Evolutionary conservation across 2,888 invertebrate species (phyloP), one percentile per base, ranked within the genome.

Genomic region (Conistra vaccinii): DNA sequence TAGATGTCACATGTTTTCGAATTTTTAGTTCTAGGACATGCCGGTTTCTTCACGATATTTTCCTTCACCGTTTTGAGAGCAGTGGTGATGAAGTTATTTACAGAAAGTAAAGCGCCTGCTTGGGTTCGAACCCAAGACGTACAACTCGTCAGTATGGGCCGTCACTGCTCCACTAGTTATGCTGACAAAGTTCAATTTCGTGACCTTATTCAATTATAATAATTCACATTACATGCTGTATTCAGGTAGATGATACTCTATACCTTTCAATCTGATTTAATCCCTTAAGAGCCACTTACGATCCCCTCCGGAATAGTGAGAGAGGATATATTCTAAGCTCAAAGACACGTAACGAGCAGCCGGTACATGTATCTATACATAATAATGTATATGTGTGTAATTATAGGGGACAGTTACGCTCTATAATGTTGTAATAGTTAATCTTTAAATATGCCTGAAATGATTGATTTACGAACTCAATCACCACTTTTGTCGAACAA

Each of bases 231-330:
- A 45, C 20, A 42, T 14, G 48, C 55, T 6, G n/a, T 53, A n/a
- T 48, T 80, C 60, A 81, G 79, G 76, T 79, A 80, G 42, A 69
- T 42, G 65, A 61, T 58, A 69, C 53, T 29, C 48, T 42, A 26
- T 55, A 53, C 53, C 80, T 66, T 69, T 69, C 79, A 74, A 80
- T 74, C 67, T 82, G 79, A 71, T 71, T 70, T 71, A 79, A 81
- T 78, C 78, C 78, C 66, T 53, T 80, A 81, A 66, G 81, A 81
- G n/a, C 51, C 76, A 66, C 76, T 76, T 62, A 57, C 65, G 42
- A 42, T 48, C 53, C 65, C 65, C 79, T 51, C 57, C 29, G 57
- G 66, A 70, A 76, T 81, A 76, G 66, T 69, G 45, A 42, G 60
- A 32, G 53, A 57, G 51, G 51, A 73, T 32, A 45, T 45, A 48